Conservation (phyloP, 2,888 invertebrate species). For the Tyria jacobaeae region DNA sequence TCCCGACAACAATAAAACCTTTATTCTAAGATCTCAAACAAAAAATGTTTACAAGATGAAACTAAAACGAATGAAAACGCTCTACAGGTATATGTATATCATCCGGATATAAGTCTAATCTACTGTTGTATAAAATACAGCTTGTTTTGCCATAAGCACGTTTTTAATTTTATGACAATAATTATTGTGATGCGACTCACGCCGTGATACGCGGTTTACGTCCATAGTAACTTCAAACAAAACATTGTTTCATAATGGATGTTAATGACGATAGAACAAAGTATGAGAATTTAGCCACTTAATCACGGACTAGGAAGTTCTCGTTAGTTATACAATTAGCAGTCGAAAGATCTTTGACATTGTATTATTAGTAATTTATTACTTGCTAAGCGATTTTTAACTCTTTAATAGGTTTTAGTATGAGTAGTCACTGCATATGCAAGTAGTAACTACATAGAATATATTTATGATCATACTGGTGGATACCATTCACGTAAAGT, state of each 20-base stretch:
- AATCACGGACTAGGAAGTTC: constrained; percentile 60
- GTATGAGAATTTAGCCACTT: constrained; percentile 43
- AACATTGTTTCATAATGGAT: constrained; percentile 46
- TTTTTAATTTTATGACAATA: constrained; percentile 5
- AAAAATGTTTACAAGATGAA: neutral
- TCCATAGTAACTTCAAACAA: constrained; percentile 37
- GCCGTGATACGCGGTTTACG: constrained; percentile 15
- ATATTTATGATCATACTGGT: neutral
- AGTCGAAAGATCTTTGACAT: constrained; percentile 43
- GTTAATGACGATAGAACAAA: constrained; percentile 33
- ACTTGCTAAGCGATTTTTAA: neutral
- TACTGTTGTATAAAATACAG: neutral
- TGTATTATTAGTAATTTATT: constrained; percentile 31
- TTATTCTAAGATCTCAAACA: neutral
- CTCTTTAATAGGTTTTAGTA: neutral
- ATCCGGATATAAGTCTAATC: neutral
- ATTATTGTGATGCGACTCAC: constrained; percentile 11
- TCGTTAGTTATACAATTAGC: constrained; percentile 59
- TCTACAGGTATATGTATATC: neutral
- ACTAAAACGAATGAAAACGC: neutral
- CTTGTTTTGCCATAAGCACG: neutral
- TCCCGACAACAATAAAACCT: neutral
- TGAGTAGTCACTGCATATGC: neutral
- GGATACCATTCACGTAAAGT: no score
- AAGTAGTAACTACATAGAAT: neutral